Conservation (phyloP, 2,113 vertebrate genomes). For the Spermophilus dauricus region DNA sequence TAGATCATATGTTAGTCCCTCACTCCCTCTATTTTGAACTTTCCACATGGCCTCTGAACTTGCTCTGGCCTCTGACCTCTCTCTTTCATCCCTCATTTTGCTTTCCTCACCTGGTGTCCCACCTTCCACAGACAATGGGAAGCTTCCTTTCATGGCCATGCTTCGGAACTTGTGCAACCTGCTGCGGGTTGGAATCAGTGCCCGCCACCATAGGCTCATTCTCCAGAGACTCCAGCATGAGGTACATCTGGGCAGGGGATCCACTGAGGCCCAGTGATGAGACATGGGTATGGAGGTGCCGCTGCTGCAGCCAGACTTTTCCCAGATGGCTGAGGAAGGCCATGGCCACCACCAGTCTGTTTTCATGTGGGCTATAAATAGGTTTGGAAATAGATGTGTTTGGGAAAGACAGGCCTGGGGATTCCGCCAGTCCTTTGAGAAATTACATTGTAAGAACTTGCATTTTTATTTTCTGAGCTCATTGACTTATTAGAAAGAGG, state of each 20-base stretch:
- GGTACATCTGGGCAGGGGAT: conserved; percentile 80
- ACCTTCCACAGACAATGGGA: conserved; percentile 87
- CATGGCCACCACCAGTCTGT: background rate
- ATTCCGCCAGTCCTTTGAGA: background rate
- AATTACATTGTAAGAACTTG: background rate
- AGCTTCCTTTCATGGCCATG: conserved; percentile 96
- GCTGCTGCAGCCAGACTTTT: background rate
- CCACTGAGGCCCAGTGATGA: background rate
- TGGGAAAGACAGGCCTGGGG: background rate
- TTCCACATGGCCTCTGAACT: background rate
- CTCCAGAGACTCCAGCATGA: conserved; percentile 89
- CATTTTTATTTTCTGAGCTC: background rate
- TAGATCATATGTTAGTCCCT: background rate
- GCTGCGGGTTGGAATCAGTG: conserved; percentile 91
- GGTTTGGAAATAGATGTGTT: background rate
- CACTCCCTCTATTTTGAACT: background rate
- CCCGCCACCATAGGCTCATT: conserved; percentile 90
- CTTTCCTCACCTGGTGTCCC: background rate
- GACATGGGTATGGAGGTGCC: background rate
- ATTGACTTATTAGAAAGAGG: background rate
- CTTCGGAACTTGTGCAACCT: conserved; percentile 94
- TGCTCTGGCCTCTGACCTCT: background rate
- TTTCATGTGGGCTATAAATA: background rate
- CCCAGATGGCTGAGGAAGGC: background rate
- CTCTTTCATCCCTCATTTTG: background rate